phyloP scores from a whole-genome alignment of 1,140 invertebrate species.

The Zophobas morio region DNA sequence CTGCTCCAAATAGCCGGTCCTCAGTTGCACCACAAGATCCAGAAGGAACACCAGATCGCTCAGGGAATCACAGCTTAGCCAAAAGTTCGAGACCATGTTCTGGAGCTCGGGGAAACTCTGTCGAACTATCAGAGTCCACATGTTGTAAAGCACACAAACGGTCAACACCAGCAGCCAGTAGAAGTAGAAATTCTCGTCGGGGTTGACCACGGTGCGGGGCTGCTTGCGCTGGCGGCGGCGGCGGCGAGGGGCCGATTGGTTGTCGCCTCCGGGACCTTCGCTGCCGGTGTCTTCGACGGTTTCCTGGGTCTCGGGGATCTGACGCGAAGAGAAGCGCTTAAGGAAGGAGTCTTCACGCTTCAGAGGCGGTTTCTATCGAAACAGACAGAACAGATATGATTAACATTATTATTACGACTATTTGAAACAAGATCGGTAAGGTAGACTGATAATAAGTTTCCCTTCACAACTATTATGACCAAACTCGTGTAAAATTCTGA shows the following conservation, averaged over 20 bases:
- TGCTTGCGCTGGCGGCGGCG: slow-evolving; percentile 77
- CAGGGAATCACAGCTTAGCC: slow-evolving; percentile 86
- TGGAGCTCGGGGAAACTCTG: slow-evolving; percentile 95
- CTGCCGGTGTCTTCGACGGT: slow-evolving; percentile 81
- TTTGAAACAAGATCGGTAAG: no score
- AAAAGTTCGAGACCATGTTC: slow-evolving; percentile 78
- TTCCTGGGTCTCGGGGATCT: slow-evolving; percentile 90
- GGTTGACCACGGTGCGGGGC: slow-evolving; percentile 91
- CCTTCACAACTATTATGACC: no score
- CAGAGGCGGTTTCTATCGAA: slow-evolving; percentile 81
- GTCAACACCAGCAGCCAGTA: slow-evolving; percentile 94
- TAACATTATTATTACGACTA: no score
- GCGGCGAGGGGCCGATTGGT: slow-evolving; percentile 72
- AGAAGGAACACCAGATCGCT: slow-evolving; percentile 90
- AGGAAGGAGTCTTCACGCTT: slow-evolving; percentile 96
- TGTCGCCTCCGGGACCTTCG: slow-evolving; percentile 76
- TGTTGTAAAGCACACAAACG: slow-evolving; percentile 92
- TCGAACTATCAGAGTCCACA: slow-evolving; percentile 95
- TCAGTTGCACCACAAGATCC: slow-evolving; percentile 91
- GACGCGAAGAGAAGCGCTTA: slow-evolving; percentile 92
- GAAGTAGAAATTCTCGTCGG: slow-evolving; percentile 96
- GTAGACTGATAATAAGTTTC: no score
- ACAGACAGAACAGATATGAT: neutral
- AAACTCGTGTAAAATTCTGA: no score
- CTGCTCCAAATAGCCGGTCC: slow-evolving; percentile 96